Base-by-base conservation (phyloP, 2,888 invertebrate genomes). In the Anthophora plumipes region DNA sequence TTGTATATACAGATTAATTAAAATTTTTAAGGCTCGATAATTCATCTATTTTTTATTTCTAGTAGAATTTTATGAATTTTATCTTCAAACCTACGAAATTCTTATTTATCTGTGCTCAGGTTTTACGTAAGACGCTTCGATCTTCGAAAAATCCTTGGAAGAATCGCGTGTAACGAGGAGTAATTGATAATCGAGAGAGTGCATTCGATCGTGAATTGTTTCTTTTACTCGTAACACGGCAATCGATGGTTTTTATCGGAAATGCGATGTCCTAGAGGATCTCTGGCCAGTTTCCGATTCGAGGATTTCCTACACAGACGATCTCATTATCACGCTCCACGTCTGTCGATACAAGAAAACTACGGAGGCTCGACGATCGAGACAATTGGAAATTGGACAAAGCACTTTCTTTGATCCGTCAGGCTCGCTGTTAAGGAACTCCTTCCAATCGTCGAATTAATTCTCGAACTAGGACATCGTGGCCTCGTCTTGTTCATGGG, bases 321-420 rank as follows among this genome's bases (percentile, higher is more conserved):
- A 64, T 74, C 52, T 67, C 60, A 60, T 67, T 74, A 60, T 74
- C 67, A 22, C 55, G 69, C 31, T 39, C 20, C 46, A 37, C 22
- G 17, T 22, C 37, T 31, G 20, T 0, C 55, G 41, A 25, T 52
- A 46, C 17, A 50, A 59, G 25, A 59, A 25, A 41, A n/a, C 46
- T 8, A 8, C n/a, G n/a, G n/a, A 11, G 25, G n/a, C 31, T 3
- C 39, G 22, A 25, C 39, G 55, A 46, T 69, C 43, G 11, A 20
- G 39, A 76, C 50, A 63, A 76, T 76, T 48, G 70, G 41, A 63
- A 63, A 69, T 61, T 25, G 64, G 20, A 46, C n/a, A n/a, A 20
- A 17, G 0, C 20, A n/a, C 11, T 72, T 25, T 41, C 61, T 69
- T 69, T 41, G 25, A 50, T 63, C 48, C 48, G 0, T 11, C 20